phyloP scores from a whole-genome alignment of 2,113 vertebrate species.

The Percina caprodes region DNA sequence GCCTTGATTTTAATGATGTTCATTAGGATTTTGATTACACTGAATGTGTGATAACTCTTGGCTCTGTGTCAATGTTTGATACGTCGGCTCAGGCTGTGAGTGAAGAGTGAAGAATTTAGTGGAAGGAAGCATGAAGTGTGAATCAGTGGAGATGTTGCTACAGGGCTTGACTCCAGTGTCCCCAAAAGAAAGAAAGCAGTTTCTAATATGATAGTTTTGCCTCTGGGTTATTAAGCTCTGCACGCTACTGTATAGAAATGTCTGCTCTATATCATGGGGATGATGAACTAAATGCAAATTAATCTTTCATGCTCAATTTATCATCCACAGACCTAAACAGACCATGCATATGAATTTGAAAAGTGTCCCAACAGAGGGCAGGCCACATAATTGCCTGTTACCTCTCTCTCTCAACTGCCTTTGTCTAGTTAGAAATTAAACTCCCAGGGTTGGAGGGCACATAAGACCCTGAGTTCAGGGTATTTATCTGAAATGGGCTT shows the following conservation, averaged over 20 bases:
- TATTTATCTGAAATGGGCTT: slow-evolving; percentile 29
- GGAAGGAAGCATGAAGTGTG: slow-evolving; percentile 54
- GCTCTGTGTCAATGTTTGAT: slow-evolving; percentile 58
- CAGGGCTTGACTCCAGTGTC: slow-evolving; percentile 53
- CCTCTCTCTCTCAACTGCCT: slow-evolving; percentile 37
- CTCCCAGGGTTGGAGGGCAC: slow-evolving; percentile 12
- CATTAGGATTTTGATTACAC: slow-evolving; percentile 71
- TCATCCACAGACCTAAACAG: slow-evolving; percentile 71
- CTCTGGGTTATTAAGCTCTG: slow-evolving; percentile 63
- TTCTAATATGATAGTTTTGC: slow-evolving; percentile 55
- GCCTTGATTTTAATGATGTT: slow-evolving; percentile 67
- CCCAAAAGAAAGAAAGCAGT: slow-evolving; percentile 65
- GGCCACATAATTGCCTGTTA: slow-evolving; percentile 38
- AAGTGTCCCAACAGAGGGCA: slow-evolving; percentile 46
- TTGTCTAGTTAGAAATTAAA: slow-evolving; percentile 52
- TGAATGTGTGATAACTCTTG: slow-evolving; percentile 67
- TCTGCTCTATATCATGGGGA: slow-evolving; percentile 60
- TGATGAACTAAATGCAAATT: slow-evolving; percentile 73
- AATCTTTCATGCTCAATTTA: slow-evolving; percentile 78
- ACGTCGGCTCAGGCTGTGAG: slow-evolving; percentile 58
- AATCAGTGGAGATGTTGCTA: slow-evolving; percentile 58
- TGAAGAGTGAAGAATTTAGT: slow-evolving; percentile 71
- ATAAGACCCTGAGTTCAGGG: slow-evolving; percentile 11
- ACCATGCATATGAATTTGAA: slow-evolving; percentile 70
- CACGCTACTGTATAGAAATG: slow-evolving; percentile 55